Base-by-base conservation (phyloP, 1,140 invertebrate genomes). In the Sinonovacula constricta region DNA sequence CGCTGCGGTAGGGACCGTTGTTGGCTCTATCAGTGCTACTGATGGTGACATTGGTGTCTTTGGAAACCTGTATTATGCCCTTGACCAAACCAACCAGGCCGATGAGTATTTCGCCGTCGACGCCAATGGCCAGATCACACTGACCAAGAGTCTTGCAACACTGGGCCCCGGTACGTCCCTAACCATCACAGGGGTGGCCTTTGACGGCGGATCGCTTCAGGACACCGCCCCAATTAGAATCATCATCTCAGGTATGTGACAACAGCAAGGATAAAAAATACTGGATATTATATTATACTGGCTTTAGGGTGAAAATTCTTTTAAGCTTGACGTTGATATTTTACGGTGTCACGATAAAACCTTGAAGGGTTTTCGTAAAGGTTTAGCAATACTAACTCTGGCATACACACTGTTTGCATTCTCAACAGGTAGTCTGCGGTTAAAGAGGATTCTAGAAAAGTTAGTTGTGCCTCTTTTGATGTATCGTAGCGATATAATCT, bases 21-120 rank as follows among this genome's bases (percentile, higher is more conserved):
- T 76, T 34, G 72, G 72, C 2, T 26, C 63, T 0, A 36, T 76
- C 0, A 67, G 62, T 22, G 72, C 72, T 12, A 67, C 63, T 30
- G 72, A 76, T 34, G 36, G 26, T 2, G 72, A 76, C 26, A n/a
- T n/a, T n/a, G n/a, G n/a, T n/a, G 12, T 14, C 0, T 60, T 59
- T 45, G 72, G 72, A 1, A 56, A 33, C 7, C n/a, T 76, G 7
- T 39, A 60, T n/a, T 76, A 76, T 26, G 31, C 62, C 0, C 28
- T 67, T n/a, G 51, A 67, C 39, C 71, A 74, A 39, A 15, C 71
- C 53, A 30, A 24, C 1, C 39, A 65, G 7, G 14, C 28, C 4
- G 53, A 66, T 30, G 33, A 54, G 22, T 76, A 66, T 34, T 76
- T 76, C 28, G 14, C 30, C 3, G 28, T 76, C 14, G 51, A 53